Conservation (phyloP, 2,797 vertebrate genomes). For the Gymnothorax javanicus region DNA sequence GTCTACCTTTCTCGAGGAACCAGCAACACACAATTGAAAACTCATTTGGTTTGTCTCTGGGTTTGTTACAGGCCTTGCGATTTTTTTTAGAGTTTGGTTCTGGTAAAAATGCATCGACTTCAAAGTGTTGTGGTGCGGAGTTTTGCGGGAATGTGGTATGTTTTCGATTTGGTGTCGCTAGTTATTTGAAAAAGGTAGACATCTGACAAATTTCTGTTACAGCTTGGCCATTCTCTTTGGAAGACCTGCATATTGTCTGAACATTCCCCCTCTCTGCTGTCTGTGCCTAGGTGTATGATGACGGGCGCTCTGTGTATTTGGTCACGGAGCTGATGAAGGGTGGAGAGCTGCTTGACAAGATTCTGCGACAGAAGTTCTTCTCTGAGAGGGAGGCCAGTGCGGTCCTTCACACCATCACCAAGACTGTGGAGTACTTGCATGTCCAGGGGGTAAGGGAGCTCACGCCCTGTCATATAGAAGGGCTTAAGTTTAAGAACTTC, state of each 20-base stretch:
- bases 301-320: constrained; percentile 80
- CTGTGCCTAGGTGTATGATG: constrained; percentile 77
- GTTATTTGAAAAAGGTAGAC: too few relatives aligned
- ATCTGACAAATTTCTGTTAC: too few relatives aligned
- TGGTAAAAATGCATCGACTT: too few relatives aligned
- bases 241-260: constrained; percentile 37
- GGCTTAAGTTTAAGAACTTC: background rate
- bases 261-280: background rate
- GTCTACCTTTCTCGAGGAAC: too few relatives aligned
- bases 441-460: constrained; percentile 77
- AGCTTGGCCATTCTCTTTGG: too few relatives aligned
- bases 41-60: too few relatives aligned
- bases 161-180: too few relatives aligned
- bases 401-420: constrained; percentile 79
- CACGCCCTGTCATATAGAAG: background rate
- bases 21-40: too few relatives aligned
- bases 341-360: constrained; percentile 82
- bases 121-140: too few relatives aligned
- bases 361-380: constrained; percentile 84
- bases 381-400: constrained; percentile 82
- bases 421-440: constrained; percentile 84
- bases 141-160: too few relatives aligned
- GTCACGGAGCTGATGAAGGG: constrained; percentile 86
- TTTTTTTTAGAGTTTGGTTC: too few relatives aligned
- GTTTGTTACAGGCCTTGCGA: too few relatives aligned